Percentiles rank a stretch among this genome's conserved stretches.
Evolutionary conservation across 1,140 invertebrate genomes (phyloP).

Genomic region (Xylocopa sonorina): DNA sequence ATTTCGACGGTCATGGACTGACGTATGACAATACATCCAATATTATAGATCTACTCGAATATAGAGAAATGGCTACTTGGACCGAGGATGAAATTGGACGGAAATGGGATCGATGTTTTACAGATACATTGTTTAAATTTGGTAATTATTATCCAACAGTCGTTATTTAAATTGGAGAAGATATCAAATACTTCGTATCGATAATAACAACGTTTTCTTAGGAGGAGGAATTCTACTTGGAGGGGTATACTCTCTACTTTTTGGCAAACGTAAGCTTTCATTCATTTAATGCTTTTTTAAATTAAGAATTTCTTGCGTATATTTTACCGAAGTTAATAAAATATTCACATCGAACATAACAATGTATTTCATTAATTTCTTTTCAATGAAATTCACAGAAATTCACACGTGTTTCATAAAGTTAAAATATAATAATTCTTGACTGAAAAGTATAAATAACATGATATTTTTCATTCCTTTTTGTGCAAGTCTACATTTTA

Average conservation of each 20-base stretch:
- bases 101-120: conserved; percentile 82
- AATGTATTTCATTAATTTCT: neutral
- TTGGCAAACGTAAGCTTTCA: conserved; percentile 82
- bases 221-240: conserved; percentile 87
- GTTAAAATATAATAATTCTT: conserved; percentile 1
- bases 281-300: conserved; percentile 18
- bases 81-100: conserved; percentile 81
- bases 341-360: neutral
- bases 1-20: neutral
- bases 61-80: conserved; percentile 77
- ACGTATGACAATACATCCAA: conserved; percentile 55
- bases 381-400: neutral
- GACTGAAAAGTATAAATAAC: conserved; percentile 3
- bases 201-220: conserved; percentile 74
- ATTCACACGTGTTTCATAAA: too few species aligned
- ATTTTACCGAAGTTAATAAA: neutral
- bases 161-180: neutral
- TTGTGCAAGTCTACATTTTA: neutral
- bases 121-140: conserved; percentile 80
- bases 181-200: neutral
- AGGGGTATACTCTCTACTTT: conserved; percentile 86
- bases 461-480: neutral
- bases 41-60: conserved; percentile 37
- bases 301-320: conserved; percentile 1
- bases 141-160: conserved; percentile 71